Evolutionary conservation across 2,797 vertebrate species (phyloP).

Genomic region (Gymnoscopelus microlampas): DNA sequence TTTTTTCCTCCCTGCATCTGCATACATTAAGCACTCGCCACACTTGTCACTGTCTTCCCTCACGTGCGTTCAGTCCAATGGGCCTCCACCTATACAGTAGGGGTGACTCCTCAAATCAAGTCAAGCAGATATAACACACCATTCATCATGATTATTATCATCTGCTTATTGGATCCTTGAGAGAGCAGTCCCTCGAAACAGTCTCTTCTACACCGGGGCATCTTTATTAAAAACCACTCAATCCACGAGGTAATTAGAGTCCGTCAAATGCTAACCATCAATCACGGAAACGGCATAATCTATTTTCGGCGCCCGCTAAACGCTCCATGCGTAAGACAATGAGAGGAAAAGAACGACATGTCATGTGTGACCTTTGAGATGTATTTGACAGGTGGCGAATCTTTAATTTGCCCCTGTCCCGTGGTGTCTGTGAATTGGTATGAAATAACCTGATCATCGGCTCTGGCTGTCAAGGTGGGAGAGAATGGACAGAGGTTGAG

Average conservation of each 20-base stretch:
- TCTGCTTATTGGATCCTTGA: conserved; percentile 47
- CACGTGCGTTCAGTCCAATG: not conserved
- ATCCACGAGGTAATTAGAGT: conserved; percentile 54
- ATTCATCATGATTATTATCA: conserved; percentile 61
- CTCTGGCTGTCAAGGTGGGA: conserved; percentile 39
- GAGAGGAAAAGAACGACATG: not conserved
- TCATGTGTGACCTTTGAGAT: not conserved
- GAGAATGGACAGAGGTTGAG: conserved; percentile 27
- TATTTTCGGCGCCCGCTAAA: conserved; percentile 39
- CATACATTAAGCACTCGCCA: not conserved
- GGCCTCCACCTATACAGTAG: conserved; percentile 13
- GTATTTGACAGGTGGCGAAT: conserved; percentile 27
- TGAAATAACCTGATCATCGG: conserved; percentile 45
- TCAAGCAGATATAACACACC: conserved; percentile 43
- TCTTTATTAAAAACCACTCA: conserved; percentile 64
- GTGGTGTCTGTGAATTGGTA: conserved; percentile 19
- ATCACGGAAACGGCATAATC: conserved; percentile 43
- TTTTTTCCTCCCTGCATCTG: conserved; percentile 11
- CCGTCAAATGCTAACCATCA: conserved; percentile 54
- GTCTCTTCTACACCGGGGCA: conserved; percentile 2
- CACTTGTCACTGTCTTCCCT: conserved; percentile 26
- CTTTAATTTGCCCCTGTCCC: conserved; percentile 40
- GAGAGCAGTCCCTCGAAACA: conserved; percentile 44
- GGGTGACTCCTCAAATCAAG: conserved; percentile 48
- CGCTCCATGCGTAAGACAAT: not conserved